Evolutionary conservation across 2,797 vertebrate genomes (phyloP).

Genomic region (Notamacropus eugenii): DNA sequence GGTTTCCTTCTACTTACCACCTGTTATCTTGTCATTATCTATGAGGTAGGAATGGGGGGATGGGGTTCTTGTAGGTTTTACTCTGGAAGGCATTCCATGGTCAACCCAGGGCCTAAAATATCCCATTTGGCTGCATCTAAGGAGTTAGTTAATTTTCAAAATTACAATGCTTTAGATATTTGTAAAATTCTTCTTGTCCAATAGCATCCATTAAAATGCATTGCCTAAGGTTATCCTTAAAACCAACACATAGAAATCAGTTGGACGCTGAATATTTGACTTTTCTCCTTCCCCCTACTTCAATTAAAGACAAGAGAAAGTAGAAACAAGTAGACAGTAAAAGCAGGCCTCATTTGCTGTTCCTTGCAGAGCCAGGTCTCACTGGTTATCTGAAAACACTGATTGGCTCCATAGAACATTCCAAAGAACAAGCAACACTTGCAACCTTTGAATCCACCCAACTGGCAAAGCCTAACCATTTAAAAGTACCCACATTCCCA

Average conservation of each 20-base stretch:
- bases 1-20: neutral
- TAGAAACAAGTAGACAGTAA: neutral
- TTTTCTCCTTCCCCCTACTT: neutral
- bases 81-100: neutral
- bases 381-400: neutral
- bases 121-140: neutral
- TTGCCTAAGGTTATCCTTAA: neutral
- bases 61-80: neutral
- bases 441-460: neutral
- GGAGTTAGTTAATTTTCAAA: neutral
- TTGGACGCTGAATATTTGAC: neutral
- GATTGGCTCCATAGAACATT: neutral
- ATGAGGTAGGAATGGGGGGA: neutral
- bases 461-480: neutral
- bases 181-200: neutral
- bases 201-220: neutral
- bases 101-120: neutral
- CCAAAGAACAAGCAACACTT: neutral
- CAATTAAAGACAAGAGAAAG: neutral
- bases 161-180: neutral
- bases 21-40: neutral
- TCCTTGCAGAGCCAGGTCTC: neutral
- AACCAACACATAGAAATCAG: neutral
- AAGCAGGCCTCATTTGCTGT: neutral
- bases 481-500: neutral